phyloP scores from a whole-genome alignment of 2,888 invertebrate genomes.

The Scelioninae gen. 2 region DNA sequence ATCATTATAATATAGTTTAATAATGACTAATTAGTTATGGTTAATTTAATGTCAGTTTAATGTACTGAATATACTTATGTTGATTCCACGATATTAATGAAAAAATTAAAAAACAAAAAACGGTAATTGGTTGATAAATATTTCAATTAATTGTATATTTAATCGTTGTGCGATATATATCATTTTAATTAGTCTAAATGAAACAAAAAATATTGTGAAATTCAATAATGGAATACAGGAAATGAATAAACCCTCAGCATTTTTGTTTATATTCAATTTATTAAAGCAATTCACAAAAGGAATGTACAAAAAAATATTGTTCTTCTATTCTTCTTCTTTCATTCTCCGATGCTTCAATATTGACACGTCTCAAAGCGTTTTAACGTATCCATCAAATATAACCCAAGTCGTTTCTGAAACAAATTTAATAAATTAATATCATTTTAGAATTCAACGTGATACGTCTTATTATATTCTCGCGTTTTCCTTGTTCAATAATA shows the following conservation, averaged over 20 bases:
- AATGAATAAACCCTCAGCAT: background rate
- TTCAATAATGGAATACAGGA: background rate
- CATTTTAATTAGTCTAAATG: background rate
- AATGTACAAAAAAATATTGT: background rate
- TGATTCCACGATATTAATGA: too few species aligned
- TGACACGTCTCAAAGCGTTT: slow-evolving; percentile 15
- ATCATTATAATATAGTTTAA: too few species aligned
- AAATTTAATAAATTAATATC: slow-evolving; percentile 12
- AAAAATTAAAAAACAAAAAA: too few species aligned
- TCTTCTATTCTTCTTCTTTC: background rate
- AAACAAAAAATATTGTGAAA: background rate
- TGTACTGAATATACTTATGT: too few species aligned
- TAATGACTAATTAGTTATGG: too few species aligned
- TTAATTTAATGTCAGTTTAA: too few species aligned
- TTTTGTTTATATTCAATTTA: background rate
- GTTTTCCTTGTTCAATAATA: too few species aligned
- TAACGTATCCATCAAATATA: slow-evolving; percentile 6
- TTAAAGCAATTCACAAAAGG: slow-evolving; percentile 1
- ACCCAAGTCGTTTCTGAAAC: slow-evolving; percentile 2
- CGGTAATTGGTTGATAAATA: too few species aligned
- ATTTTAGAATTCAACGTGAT: background rate
- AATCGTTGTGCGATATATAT: too few species aligned
- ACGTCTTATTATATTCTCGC: too few species aligned
- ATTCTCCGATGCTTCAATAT: slow-evolving; percentile 9
- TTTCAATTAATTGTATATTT: too few species aligned